Evolutionary conservation across 2,888 invertebrate species (phyloP), one percentile per base, ranked within the genome.

Genomic region (Synanthedon andrenaeformis): DNA sequence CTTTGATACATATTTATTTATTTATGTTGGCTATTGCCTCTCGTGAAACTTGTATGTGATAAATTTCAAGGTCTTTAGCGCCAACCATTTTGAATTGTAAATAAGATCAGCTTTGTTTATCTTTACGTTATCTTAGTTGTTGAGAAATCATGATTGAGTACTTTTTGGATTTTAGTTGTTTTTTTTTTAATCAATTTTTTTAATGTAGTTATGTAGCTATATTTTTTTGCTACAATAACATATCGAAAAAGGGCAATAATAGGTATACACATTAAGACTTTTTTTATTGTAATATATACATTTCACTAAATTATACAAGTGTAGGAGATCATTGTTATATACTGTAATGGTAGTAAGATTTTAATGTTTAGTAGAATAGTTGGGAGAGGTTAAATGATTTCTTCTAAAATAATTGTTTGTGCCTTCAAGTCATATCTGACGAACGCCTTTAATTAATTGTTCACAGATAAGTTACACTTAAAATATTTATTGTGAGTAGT

Each of bases 11-110:
- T 45, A 45, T 45, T 70, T 64, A 66, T 66, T 74, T 76, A 76
- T 76, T 78, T 76, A 74, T 69, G 74, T 75, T 74, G 83, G 84
- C 84, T 86, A 76, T 85, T 85, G 86, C 84, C 83, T 71, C 59
- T 70, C 76, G 76, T 73, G 72, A 71, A 70, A 79, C 72, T 73
- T 66, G 71, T 70, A 77, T 82, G 85, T 85, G 83, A 85, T 84
- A 86, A 74, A 76, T 72, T 71, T 72, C 77, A 78, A 76, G 80
- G 81, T 78, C 79, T 81, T 69, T 72, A 69, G 75, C 72, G 79
- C 71, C 70, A 74, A 76, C 72, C 74, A 65, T 64, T 76, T 77
- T 76, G 72, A 75, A 79, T 76, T 84, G 83, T 85, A 83, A 79
- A 83, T 85, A 86, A 80, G 83, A 84, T 84, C 72, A 74, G 12